These are phyloP conservation scores for Cyprinodon tularosa DNA, from an alignment of 2,113 vertebrate genomes.

Conservation along the genomic window DNA sequence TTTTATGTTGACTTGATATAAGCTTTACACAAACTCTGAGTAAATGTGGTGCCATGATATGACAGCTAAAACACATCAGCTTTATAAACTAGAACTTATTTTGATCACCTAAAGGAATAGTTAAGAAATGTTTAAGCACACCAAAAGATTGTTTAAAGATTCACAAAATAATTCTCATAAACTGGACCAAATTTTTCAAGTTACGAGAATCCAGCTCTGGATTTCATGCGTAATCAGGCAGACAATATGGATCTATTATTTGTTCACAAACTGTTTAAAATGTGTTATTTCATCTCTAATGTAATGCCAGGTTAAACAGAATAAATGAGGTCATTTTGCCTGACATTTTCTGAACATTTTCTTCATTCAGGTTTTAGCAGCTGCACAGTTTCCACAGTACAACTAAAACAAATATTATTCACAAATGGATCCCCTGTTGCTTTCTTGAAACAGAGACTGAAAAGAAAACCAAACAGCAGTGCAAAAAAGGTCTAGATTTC, in stretches of 20 bases:
- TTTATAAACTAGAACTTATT: background rate
- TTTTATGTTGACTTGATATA: background rate
- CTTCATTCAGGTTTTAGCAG: slow-evolving; percentile 29
- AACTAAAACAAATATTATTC: slow-evolving; percentile 23
- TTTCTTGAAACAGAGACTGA: slow-evolving; percentile 24
- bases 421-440: slow-evolving; percentile 18
- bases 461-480: slow-evolving; percentile 31
- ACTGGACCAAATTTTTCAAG: no score
- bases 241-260: background rate
- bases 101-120: background rate
- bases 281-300: background rate
- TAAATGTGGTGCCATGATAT: background rate
- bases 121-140: background rate
- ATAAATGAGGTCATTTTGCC: background rate
- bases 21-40: background rate
- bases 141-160: background rate
- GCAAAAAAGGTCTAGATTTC: slow-evolving; percentile 31
- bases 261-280: background rate
- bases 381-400: slow-evolving; percentile 9
- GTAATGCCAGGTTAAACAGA: background rate
- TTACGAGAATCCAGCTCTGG: no score
- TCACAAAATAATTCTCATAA: background rate
- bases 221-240: background rate
- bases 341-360: slow-evolving; percentile 18
- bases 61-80: background rate